Evolutionary conservation across 2,888 invertebrate genomes (phyloP), one percentile per base, ranked within the genome.

Genomic region (Tortricodes alternella): DNA sequence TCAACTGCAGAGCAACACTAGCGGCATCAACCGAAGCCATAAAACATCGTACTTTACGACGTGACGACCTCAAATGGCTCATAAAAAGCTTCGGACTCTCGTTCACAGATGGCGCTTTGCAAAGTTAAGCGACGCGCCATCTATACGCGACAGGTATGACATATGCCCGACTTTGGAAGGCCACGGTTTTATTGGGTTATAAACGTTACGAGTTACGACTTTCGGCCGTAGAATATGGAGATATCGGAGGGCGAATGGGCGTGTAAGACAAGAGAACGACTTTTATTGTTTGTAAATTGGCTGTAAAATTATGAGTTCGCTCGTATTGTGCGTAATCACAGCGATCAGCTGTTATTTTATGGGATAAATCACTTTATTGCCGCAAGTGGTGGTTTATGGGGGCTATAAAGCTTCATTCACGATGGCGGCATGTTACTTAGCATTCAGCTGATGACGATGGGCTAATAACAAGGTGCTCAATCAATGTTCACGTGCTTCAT

Each of bases 201-300:
- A 91, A 89, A 90, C 89, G 85, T 90, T 86, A 83, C 84, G 83
- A 89, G 81, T 83, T 81, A 82, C 79, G 77, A 76, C 74, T 75
- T 72, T 78, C 74, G 76, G 67, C 74, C 80, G 77, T 82, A 80
- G 79, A 87, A 86, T 87, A 88, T 89, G 86, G 86, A 87, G 86
- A 89, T 87, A 88, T 87, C 80, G 79, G 81, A 81, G 85, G 88
- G 88, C 74, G 84, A 84, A 84, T 83, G 83, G 81, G 85, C 83
- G 84, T 83, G 83, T 85, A 85, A 86, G 85, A 88, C 85, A 84
- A 87, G 85, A 84, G 83, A 83, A 78, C 80, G 85, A 86, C 87
- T 90, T 91, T 91, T 91, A 91, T 91, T 91, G 91, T 91, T 91
- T 90, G 89, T 89, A 90, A 91, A 91, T 91, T 91, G 91, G 86